Percentiles rank a stretch among this genome's conserved stretches.
Evolutionary conservation across 1,140 invertebrate species (phyloP).

Genomic region (Lasaia peninsularis): DNA sequence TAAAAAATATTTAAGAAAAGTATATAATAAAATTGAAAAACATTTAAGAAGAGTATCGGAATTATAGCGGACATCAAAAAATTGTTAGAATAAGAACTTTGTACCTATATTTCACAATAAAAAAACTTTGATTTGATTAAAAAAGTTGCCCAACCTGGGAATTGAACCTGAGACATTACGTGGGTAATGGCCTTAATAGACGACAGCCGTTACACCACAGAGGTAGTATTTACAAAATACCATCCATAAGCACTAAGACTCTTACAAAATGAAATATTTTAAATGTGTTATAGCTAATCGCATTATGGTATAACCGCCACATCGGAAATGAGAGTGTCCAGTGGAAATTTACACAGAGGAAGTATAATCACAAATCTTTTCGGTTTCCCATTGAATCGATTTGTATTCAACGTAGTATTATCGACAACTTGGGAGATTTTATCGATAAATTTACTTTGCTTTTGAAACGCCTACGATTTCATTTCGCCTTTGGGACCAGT

Average conservation of each 20-base stretch:
- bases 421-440: neutral
- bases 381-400: conserved; percentile 13
- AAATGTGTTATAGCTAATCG: conserved; percentile 12
- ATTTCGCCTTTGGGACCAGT: no score
- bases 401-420: conserved; percentile 9
- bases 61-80: no score
- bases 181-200: no score
- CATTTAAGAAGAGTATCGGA: no score
- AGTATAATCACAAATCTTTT: conserved; percentile 30
- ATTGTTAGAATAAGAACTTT: no score
- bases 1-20: no score
- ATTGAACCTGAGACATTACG: no score
- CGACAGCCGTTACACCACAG: no score
- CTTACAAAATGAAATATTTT: conserved; percentile 6
- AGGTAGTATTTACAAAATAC: neutral
- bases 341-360: conserved; percentile 26
- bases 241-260: neutral
- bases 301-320: conserved; percentile 19
- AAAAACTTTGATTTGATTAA: no score
- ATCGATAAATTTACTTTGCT: neutral
- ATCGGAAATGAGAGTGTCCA: conserved; percentile 32
- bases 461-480: neutral
- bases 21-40: no score
- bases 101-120: no score
- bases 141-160: no score